Base-by-base conservation (phyloP, 2,797 vertebrate genomes). In the Myotis pilosus region DNA sequence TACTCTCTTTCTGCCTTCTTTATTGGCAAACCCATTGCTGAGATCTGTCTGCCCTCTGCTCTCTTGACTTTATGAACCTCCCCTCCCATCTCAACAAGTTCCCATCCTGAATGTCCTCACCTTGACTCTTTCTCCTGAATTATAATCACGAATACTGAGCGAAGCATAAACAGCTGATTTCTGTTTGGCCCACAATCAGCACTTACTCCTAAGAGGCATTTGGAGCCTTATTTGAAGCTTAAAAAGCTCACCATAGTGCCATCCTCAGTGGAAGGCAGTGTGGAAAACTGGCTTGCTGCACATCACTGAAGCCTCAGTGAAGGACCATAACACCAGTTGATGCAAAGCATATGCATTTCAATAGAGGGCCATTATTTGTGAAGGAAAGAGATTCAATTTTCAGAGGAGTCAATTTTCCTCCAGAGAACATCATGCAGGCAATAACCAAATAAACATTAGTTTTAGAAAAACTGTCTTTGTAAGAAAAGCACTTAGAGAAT, bases 401-500 rank as follows among this genome's bases (percentile, higher is more conserved):
- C 38, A 49, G 44, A 25, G 13, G 8, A 85, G 3, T 74, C 36
- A 76, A 28, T 89, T 89, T 91, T 92, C 80, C 57, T 60, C 53
- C 4, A 78, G 41, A 47, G 55, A 68, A 74, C 23, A 84, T 84
- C 3, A 78, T 22, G 25, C 1, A 87, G 16, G 19, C 20, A 71
- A 17, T 76, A 69, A 5, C 20, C 80, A 92, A 86, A 20, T 76
- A 79, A n/a, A 13, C n/a, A 49, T 91, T 81, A 71, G 44, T 62
- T 88, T 7, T 7, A 30, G 95, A 92, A 66, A 13, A 92, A 87
- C 44, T 68, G 9, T 79, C 86, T 95, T 95, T 92, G 17, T 38
- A 78, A 84, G 33, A 44, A 90, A 90, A 75, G 22, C 55, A 64
- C 22, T 68, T 62, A 71, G 19, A 75, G 38, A 55, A 16, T 41